Conservation (phyloP, 2,797 vertebrate genomes). For the Aphelocoma californica region DNA sequence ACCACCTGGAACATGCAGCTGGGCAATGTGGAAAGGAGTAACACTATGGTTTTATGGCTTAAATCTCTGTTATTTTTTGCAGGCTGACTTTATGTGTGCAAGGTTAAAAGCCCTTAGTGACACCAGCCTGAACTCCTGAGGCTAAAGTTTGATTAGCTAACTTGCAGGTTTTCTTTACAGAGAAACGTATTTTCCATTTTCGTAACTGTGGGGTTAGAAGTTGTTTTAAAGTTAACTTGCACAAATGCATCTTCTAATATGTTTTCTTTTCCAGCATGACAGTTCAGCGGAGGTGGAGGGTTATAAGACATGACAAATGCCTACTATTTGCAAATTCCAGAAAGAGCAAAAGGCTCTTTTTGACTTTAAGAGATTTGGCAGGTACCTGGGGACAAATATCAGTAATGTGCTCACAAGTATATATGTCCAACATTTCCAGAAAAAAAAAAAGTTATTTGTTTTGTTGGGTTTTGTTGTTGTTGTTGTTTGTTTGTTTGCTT, state of each 20-base stretch:
- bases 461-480: background rate
- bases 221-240: background rate
- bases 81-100: background rate
- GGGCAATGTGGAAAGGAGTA: background rate
- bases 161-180: background rate
- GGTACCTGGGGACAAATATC: background rate
- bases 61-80: background rate
- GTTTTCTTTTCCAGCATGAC: conserved; percentile 41
- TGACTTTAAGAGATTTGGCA: conserved; percentile 8
- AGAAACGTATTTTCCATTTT: background rate
- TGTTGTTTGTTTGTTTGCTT: background rate
- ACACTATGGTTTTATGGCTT: background rate
- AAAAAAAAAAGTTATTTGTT: background rate
- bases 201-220: background rate
- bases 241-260: conserved; percentile 3
- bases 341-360: background rate
- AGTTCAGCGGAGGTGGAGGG: background rate
- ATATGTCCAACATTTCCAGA: background rate
- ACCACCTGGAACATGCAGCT: background rate
- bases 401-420: background rate
- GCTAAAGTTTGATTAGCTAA: background rate
- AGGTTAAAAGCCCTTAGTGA: background rate
- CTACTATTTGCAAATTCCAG: conserved; percentile 39
- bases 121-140: background rate
- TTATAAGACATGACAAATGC: background rate